These are phyloP conservation scores for Phaedon cochleariae DNA, from an alignment of 2,888 invertebrate species.

Conservation along the genomic window DNA sequence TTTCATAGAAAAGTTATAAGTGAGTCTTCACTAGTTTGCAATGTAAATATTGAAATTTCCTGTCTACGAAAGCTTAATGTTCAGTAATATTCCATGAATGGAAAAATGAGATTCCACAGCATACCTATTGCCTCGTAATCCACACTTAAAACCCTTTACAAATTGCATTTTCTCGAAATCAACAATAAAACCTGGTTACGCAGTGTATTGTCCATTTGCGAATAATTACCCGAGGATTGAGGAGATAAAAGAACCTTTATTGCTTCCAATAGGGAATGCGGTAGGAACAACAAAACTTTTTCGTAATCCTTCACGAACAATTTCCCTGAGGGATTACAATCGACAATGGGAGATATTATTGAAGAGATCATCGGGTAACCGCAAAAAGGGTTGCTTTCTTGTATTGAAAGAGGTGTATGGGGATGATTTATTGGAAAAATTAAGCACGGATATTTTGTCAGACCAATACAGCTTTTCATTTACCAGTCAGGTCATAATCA, in stretches of 20 bases:
- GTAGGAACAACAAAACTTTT: not conserved
- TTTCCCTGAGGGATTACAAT: not conserved
- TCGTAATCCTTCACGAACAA: not conserved
- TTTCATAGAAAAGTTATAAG: too few species aligned
- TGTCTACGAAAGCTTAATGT: not conserved
- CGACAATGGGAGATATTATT: not conserved
- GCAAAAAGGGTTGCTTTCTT: not conserved
- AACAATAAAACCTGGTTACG: constrained; percentile 7
- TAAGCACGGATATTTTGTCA: too few species aligned
- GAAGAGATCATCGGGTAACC: not conserved
- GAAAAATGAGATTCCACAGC: not conserved
- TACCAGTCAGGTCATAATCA: too few species aligned
- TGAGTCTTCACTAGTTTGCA: too few species aligned
- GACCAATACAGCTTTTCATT: too few species aligned
- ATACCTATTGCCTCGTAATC: not conserved
- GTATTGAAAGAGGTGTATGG: not conserved
- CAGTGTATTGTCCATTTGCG: constrained; percentile 1
- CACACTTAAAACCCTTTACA: constrained; percentile 3
- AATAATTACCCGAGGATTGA: not conserved
- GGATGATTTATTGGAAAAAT: too few species aligned
- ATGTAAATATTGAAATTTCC: not conserved
- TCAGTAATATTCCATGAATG: not conserved
- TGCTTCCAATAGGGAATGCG: not conserved
- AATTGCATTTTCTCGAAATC: constrained; percentile 2
- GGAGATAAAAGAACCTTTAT: not conserved